Conservation (phyloP, 2,797 vertebrate species). For the Clarias laeviceps region DNA sequence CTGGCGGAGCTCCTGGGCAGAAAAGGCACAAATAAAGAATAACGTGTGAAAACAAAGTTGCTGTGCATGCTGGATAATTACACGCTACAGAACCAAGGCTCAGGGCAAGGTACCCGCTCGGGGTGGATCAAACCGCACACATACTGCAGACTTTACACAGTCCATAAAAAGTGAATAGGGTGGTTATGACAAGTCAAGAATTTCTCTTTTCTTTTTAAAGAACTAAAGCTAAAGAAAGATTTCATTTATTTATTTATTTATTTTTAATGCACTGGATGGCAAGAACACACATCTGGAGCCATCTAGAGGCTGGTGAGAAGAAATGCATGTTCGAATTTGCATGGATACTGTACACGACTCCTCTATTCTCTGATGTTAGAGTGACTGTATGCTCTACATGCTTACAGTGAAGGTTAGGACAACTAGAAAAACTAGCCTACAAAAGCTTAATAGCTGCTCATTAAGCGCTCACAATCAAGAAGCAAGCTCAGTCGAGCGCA, state of each 20-base stretch:
- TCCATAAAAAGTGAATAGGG: neutral
- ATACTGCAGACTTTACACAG: neutral
- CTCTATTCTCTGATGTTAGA: neutral
- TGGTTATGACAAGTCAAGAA: neutral
- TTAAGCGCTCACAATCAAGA: neutral
- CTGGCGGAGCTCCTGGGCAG: constrained; percentile 22
- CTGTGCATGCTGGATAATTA: constrained; percentile 36
- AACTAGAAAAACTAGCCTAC: neutral
- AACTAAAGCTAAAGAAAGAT: neutral
- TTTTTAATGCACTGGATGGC: neutral
- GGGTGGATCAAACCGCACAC: constrained; percentile 18
- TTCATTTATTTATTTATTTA: too few species aligned
- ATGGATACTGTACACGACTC: neutral
- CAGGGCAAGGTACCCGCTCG: constrained; percentile 26
- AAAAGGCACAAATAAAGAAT: constrained; percentile 34
- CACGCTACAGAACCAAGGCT: constrained; percentile 32
- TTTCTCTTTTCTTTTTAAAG: neutral
- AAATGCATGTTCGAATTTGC: neutral
- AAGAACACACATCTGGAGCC: constrained; percentile 13
- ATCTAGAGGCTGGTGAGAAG: constrained; percentile 30
- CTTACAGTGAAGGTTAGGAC: neutral
- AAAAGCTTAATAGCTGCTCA: neutral
- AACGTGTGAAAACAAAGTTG: constrained; percentile 46
- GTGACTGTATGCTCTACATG: neutral
- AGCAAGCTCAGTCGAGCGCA: neutral